These are phyloP conservation scores for Zaprionus taronus DNA, from an alignment of 1,140 invertebrate genomes.

Conservation along the genomic window DNA sequence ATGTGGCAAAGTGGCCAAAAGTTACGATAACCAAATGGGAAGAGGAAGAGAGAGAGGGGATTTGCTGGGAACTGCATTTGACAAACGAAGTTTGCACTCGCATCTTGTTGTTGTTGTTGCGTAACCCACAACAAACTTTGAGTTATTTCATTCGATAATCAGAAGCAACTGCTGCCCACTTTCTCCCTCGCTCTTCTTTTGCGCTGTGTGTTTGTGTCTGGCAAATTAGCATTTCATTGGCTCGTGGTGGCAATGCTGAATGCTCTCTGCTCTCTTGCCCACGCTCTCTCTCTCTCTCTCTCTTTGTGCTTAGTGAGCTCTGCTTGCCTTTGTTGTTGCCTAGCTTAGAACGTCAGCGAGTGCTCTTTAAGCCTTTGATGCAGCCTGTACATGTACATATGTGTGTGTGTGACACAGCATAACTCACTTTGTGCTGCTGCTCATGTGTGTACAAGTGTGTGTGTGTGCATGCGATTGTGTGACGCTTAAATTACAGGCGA, in stretches of 20 bases:
- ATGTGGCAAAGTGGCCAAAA: constrained; percentile 74
- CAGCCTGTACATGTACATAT: constrained; percentile 49
- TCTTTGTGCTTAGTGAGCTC: constrained; percentile 18
- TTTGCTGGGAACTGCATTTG: constrained; percentile 61
- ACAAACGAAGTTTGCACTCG: constrained; percentile 41
- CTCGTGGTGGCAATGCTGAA: constrained; percentile 27
- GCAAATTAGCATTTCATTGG: constrained; percentile 70
- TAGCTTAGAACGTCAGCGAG: constrained; percentile 66
- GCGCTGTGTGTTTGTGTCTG: constrained; percentile 42
- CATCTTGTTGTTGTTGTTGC: constrained; percentile 21
- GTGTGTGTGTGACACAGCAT: constrained; percentile 67
- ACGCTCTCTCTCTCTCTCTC: constrained; percentile 27
- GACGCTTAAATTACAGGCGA: constrained; percentile 62
- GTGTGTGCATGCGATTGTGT: constrained; percentile 9
- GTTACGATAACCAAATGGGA: constrained; percentile 54
- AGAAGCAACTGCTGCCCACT: constrained; percentile 49
- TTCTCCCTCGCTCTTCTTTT: not conserved
- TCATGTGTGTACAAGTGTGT: not conserved
- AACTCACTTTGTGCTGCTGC: constrained; percentile 52
- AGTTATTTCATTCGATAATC: constrained; percentile 52
- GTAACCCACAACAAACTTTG: constrained; percentile 26
- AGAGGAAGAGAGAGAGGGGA: constrained; percentile 17
- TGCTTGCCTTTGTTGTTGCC: constrained; percentile 53
- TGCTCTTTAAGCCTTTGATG: constrained; percentile 66
- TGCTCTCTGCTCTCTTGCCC: constrained; percentile 54